These are phyloP conservation scores for Drosophila antonietae DNA, from an alignment of 2,888 invertebrate genomes.

Conservation along the genomic window DNA sequence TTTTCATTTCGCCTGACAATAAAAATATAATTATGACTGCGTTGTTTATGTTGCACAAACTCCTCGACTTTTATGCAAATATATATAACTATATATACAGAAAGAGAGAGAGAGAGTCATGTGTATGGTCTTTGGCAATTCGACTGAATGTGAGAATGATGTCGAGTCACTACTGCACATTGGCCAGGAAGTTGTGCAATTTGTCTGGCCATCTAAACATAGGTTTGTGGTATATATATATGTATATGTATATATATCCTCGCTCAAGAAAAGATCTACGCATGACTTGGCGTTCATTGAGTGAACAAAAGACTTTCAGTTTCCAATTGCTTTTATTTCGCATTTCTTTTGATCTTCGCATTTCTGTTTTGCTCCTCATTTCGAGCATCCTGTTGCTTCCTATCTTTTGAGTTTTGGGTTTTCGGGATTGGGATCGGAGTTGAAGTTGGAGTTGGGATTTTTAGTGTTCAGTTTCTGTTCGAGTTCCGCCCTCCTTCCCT, in stretches of 20 bases:
- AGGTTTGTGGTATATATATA: not conserved
- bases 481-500: slow-evolving; percentile 36
- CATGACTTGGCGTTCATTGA: slow-evolving; percentile 50
- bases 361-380: slow-evolving; percentile 20
- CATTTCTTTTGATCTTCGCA: slow-evolving; percentile 33
- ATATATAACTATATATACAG: not conserved
- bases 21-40: slow-evolving; percentile 66
- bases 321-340: slow-evolving; percentile 61
- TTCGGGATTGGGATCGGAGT: not conserved
- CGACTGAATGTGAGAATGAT: slow-evolving; percentile 58
- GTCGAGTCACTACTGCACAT: slow-evolving; percentile 55
- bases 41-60: slow-evolving; percentile 50
- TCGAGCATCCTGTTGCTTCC: slow-evolving; percentile 55
- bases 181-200: slow-evolving; percentile 66
- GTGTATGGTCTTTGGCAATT: slow-evolving; percentile 38
- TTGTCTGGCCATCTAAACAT: slow-evolving; percentile 31
- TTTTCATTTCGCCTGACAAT: slow-evolving; percentile 62
- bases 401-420: slow-evolving; percentile 33
- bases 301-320: slow-evolving; percentile 62
- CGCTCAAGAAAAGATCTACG: slow-evolving; percentile 48
- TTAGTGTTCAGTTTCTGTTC: slow-evolving; percentile 10
- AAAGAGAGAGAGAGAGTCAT: slow-evolving; percentile 4
- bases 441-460: slow-evolving; percentile 4
- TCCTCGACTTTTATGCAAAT: slow-evolving; percentile 25
- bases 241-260: not conserved